phyloP scores from a whole-genome alignment of 2,888 invertebrate species.

The Nomada fabriciana region DNA sequence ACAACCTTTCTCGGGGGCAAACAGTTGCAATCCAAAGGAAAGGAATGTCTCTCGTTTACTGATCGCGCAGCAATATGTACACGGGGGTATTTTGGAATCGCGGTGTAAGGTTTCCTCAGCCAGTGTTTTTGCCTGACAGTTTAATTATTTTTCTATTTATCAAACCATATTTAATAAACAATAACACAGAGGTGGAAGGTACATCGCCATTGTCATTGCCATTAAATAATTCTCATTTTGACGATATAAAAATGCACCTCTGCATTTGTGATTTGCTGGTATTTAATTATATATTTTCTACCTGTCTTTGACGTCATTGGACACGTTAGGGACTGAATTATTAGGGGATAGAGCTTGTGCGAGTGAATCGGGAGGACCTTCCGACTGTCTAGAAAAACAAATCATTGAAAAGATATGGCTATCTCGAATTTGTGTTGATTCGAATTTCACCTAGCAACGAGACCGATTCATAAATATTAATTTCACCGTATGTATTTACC shows the following conservation, averaged over 20 bases:
- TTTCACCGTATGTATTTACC: slow-evolving; percentile 68
- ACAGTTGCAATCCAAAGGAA: slow-evolving; percentile 52
- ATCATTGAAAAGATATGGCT: background rate
- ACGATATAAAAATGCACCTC: slow-evolving; percentile 24
- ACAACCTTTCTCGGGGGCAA: slow-evolving; percentile 26
- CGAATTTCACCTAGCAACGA: background rate
- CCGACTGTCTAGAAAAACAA: slow-evolving; percentile 37
- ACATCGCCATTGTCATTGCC: background rate
- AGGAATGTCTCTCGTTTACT: slow-evolving; percentile 33
- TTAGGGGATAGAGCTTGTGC: slow-evolving; percentile 18
- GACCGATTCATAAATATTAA: background rate
- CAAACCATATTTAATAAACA: background rate
- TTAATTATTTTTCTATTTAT: slow-evolving; percentile 27
- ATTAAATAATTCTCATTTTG: background rate
- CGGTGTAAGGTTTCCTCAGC: slow-evolving; percentile 73
- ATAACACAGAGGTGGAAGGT: slow-evolving; percentile 33
- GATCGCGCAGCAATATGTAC: slow-evolving; percentile 24
- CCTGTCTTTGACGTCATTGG: slow-evolving; percentile 39
- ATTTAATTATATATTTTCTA: slow-evolving; percentile 33
- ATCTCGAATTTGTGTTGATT: background rate
- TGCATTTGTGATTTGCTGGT: slow-evolving; percentile 3
- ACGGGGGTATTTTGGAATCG: slow-evolving; percentile 56
- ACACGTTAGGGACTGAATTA: slow-evolving; percentile 12
- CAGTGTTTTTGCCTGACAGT: slow-evolving; percentile 69
- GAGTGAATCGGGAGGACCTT: slow-evolving; percentile 6